Evolutionary conservation across 1,140 invertebrate species (phyloP).

Genomic region (Danaus melanippus): DNA sequence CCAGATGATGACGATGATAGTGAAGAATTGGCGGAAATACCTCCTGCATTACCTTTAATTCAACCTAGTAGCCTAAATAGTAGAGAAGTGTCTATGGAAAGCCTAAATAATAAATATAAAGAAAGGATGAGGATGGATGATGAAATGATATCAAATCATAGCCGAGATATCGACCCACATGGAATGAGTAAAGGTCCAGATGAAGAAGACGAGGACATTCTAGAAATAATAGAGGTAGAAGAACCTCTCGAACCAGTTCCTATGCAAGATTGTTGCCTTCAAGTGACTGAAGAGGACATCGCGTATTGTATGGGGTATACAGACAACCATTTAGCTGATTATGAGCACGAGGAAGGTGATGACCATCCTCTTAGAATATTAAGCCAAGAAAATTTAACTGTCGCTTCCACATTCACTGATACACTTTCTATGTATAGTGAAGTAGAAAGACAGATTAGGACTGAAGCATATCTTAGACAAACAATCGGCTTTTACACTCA

Average conservation of each 20-base stretch:
- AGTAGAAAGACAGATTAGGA: constrained; percentile 74
- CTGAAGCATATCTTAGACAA: constrained; percentile 64
- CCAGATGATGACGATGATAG: constrained; percentile 81
- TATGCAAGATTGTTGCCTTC: constrained; percentile 86
- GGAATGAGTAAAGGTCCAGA: constrained; percentile 65
- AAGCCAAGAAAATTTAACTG: constrained; percentile 91
- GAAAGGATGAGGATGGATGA: constrained; percentile 75
- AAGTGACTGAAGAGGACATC: constrained; percentile 94
- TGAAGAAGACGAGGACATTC: constrained; percentile 79
- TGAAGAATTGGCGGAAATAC: constrained; percentile 80
- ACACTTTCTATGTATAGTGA: constrained; percentile 84
- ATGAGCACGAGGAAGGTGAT: constrained; percentile 76
- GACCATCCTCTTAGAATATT: constrained; percentile 89
- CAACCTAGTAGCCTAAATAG: constrained; percentile 79
- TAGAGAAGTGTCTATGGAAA: constrained; percentile 85
- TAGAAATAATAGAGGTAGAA: constrained; percentile 87
- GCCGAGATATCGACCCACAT: constrained; percentile 63
- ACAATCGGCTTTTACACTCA: constrained; percentile 63
- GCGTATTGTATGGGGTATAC: constrained; percentile 85
- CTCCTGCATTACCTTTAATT: constrained; percentile 81
- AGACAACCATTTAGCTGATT: constrained; percentile 81
- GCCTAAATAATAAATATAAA: constrained; percentile 78
- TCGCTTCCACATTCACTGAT: constrained; percentile 89
- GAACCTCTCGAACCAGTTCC: constrained; percentile 85
- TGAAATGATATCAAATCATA: constrained; percentile 64